Percentiles rank a stretch among this genome's conserved stretches.
These are phyloP conservation scores for Gymnogyps californianus DNA, from an alignment of 2,113 vertebrate species.

Conservation along the genomic window DNA sequence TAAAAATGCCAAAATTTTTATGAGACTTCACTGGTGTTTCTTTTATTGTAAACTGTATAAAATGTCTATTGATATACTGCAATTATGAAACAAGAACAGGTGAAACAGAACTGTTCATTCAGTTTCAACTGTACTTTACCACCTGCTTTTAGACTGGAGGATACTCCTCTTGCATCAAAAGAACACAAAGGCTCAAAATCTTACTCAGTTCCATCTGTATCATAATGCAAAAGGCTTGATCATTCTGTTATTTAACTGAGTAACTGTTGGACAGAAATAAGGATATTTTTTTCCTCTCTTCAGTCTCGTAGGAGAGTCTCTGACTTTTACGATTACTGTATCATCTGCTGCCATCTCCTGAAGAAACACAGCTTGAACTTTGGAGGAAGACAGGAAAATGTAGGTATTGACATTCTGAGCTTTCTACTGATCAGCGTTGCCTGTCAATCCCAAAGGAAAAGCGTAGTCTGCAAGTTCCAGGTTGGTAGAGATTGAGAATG, in stretches of 20 bases:
- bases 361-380: conserved; percentile 21
- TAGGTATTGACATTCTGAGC: background rate
- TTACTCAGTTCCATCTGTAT: background rate
- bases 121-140: background rate
- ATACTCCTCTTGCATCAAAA: background rate
- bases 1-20: background rate
- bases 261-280: background rate
- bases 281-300: background rate
- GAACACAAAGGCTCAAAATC: background rate
- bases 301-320: background rate
- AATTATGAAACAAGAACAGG: background rate
- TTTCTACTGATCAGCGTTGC: background rate
- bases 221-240: background rate
- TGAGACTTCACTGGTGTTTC: background rate
- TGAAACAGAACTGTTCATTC: background rate
- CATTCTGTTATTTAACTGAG: background rate
- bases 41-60: background rate
- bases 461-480: rapidly evolving
- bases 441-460: background rate
- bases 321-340: background rate
- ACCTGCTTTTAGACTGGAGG: background rate
- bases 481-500: background rate
- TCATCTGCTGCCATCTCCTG: conserved; percentile 38
- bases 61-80: background rate
- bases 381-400: background rate